Evolutionary conservation across 2,113 vertebrate species (phyloP), one percentile per base, ranked within the genome.

Genomic region (Phainopepla nitens): DNA sequence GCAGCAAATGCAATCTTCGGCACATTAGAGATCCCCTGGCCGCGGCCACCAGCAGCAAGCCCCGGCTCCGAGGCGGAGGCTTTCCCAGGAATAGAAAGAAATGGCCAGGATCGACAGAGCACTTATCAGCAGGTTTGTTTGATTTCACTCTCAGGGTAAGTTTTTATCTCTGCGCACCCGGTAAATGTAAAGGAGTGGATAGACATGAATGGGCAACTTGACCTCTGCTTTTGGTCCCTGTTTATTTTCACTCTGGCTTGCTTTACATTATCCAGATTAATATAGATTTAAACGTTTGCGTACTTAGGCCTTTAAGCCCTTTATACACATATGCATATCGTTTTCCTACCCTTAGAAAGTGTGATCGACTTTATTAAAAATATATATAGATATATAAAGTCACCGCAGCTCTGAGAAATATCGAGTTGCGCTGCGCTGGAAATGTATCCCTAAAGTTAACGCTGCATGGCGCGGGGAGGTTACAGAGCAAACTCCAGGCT

Each of bases 91-190:
- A 73, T 4, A 71, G 94, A 62, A 57, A 94, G 94, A 91, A 93
- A 95, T 24, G 87, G 89, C 77, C 41, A 77, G 87, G 79, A 88
- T 87, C 94, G 90, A 42, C 92, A 84, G 87, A 91, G 96, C 90
- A 92, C 96, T 98, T 98, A 98, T 98, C 98, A 95, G 97, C 90
- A 84, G 94, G 96, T 96, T 98, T 98, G 97, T 98, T 97, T 97
- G 97, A 97, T 97, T 97, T 97, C 96, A 96, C 96, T 97, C 92
- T 90, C 72, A 95, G 77, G 94, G 84, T 64, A 84, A 92, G 93
- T 93, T 96, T 97, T 97, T 95, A 96, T 97, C 96, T 94, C 94
- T 81, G 94, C 92, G 88, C 93, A 64, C 85, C 94, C 96, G 81
- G 93, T 78, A 87, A 96, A 96, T 75, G 93, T 89, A 95, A 84